Evolutionary conservation across 2,113 vertebrate genomes (phyloP).

Genomic region (Zapus hudsonius): DNA sequence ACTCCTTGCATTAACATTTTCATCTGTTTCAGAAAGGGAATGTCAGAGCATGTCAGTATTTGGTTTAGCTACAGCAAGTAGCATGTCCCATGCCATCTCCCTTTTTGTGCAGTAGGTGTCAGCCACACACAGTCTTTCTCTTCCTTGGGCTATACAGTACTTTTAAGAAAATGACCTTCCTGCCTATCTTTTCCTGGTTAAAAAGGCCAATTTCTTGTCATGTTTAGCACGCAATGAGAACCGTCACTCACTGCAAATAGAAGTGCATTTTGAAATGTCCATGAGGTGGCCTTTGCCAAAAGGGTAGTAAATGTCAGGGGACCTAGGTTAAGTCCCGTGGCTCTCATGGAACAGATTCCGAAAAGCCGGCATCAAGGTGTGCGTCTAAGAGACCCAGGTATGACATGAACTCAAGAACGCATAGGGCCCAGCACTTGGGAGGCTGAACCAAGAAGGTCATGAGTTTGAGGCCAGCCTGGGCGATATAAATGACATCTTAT

Average conservation of each 20-base stretch:
- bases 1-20: background rate
- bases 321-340: background rate
- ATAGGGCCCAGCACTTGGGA: background rate
- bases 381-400: background rate
- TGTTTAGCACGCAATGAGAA: background rate
- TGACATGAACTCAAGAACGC: background rate
- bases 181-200: background rate
- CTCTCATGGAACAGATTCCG: background rate
- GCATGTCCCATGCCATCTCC: background rate
- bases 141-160: background rate
- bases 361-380: background rate
- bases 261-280: conserved; percentile 4
- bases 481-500: background rate
- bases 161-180: background rate
- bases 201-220: conserved; percentile 39
- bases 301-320: background rate
- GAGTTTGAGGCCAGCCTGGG: background rate
- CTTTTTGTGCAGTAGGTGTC: conserved; percentile 69
- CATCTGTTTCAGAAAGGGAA: conserved; percentile 10
- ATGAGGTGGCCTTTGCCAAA: background rate
- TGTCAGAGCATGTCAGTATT: background rate
- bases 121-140: conserved; percentile 69
- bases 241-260: background rate
- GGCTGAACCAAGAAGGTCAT: background rate
- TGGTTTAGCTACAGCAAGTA: background rate